Percentiles rank a stretch among this genome's conserved stretches.
Evolutionary conservation across 1,140 invertebrate species (phyloP).

Genomic region (Bombus huntii): DNA sequence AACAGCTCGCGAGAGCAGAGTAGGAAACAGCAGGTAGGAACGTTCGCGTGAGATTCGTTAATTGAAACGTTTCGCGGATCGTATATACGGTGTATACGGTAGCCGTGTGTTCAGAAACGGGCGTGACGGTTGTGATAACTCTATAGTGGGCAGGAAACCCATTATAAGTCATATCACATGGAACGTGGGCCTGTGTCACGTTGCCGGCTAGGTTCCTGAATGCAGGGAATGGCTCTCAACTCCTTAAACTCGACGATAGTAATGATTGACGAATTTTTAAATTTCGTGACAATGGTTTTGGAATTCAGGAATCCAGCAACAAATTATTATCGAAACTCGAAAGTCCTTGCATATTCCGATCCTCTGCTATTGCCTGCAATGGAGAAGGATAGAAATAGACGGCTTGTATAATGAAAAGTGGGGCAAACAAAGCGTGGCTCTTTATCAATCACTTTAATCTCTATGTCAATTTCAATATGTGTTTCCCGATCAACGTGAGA

Average conservation of each 20-base stretch:
- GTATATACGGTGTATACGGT: constrained; percentile 44
- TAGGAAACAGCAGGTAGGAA: neutral
- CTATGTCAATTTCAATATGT: neutral
- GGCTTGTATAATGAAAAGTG: no score
- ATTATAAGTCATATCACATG: constrained; percentile 58
- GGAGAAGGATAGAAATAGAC: no score
- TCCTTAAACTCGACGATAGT: no score
- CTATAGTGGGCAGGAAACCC: constrained; percentile 65
- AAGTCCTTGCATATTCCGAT: no score
- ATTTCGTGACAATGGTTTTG: no score
- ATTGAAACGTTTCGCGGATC: constrained; percentile 66
- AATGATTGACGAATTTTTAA: no score
- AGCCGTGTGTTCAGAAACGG: constrained; percentile 50
- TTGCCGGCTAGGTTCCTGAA: no score
- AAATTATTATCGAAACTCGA: no score
- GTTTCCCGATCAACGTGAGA: neutral
- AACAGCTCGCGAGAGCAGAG: neutral
- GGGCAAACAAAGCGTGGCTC: neutral
- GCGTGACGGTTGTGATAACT: constrained; percentile 65
- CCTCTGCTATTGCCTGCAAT: neutral
- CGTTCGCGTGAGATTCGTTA: constrained; percentile 62
- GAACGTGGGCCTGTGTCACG: neutral
- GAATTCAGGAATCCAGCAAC: no score
- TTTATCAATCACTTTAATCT: neutral
- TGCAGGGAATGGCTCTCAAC: no score